Evolutionary conservation across 2,888 invertebrate species (phyloP).

Genomic region (Erebia aethiops): DNA sequence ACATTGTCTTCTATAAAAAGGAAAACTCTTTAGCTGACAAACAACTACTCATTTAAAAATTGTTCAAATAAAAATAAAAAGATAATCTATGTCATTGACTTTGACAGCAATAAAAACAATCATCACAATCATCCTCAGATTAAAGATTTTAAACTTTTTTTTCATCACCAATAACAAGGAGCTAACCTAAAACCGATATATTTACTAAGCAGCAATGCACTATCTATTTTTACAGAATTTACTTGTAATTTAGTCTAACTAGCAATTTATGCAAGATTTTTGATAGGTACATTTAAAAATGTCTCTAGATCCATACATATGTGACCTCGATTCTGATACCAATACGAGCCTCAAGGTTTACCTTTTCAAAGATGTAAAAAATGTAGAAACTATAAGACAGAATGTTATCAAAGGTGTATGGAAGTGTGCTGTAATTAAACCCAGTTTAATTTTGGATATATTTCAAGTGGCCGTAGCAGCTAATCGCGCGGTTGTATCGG

Average conservation of each 20-base stretch:
- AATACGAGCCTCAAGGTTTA: slow-evolving; percentile 71
- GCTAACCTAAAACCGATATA: background rate
- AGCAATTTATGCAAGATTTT: background rate
- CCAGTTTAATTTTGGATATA: slow-evolving; percentile 83
- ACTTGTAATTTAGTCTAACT: too few species aligned
- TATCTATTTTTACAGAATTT: background rate
- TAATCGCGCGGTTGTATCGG: slow-evolving; percentile 84
- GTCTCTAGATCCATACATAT: slow-evolving; percentile 52
- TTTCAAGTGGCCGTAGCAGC: slow-evolving; percentile 85
- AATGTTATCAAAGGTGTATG: slow-evolving; percentile 82
- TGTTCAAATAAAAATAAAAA: too few species aligned
- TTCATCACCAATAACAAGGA: too few species aligned
- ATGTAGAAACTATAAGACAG: slow-evolving; percentile 78
- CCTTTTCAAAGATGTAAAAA: slow-evolving; percentile 83
- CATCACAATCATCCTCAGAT: too few species aligned
- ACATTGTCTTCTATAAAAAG: too few species aligned
- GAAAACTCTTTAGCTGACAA: too few species aligned
- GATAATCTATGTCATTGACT: too few species aligned
- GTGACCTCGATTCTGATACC: slow-evolving; percentile 72
- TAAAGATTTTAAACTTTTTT: too few species aligned
- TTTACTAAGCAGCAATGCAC: too few species aligned
- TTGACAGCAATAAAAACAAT: too few species aligned
- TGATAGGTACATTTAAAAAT: slow-evolving; percentile 44
- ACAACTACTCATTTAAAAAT: too few species aligned
- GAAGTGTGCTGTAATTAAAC: slow-evolving; percentile 85